A percentile compares a stretch with the other conserved stretches of the same genome.
phyloP scores from a whole-genome alignment of 2,888 invertebrate species.

The Phrixothrix hirtus region DNA sequence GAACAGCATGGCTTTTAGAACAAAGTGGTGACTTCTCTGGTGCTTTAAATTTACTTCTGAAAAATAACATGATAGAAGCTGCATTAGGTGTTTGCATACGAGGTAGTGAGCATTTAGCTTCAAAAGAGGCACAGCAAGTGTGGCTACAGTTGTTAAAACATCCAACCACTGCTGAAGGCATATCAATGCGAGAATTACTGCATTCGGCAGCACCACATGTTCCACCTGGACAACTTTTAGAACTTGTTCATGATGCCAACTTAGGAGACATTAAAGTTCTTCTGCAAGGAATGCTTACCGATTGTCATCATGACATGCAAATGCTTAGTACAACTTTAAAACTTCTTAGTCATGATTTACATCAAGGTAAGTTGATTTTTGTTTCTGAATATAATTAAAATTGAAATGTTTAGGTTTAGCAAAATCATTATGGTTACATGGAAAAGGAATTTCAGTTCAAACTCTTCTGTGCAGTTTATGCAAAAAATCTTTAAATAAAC shows the following conservation, averaged over 20 bases:
- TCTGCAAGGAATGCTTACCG: conserved; percentile 70
- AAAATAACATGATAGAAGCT: conserved; percentile 49
- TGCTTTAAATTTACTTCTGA: conserved; percentile 68
- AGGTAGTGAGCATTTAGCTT: conserved; percentile 55
- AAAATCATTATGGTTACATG: conserved; percentile 44
- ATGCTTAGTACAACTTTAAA: conserved; percentile 70
- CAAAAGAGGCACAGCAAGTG: conserved; percentile 56
- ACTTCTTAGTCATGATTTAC: conserved; percentile 71
- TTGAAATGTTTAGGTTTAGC: conserved; percentile 48
- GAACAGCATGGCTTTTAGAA: conserved; percentile 75
- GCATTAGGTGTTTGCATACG: conserved; percentile 56
- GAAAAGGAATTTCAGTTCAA: conserved; percentile 49
- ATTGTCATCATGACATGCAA: conserved; percentile 75
- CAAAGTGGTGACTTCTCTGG: conserved; percentile 72
- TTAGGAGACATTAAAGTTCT: conserved; percentile 67
- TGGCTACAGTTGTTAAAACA: conserved; percentile 60
- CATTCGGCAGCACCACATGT: conserved; percentile 63
- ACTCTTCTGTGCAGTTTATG: conserved; percentile 49
- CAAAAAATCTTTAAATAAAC: conserved; percentile 45
- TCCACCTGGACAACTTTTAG: conserved; percentile 62
- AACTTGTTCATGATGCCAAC: conserved; percentile 62
- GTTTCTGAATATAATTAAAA: neutral
- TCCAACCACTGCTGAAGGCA: conserved; percentile 53
- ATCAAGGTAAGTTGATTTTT: conserved; percentile 53
- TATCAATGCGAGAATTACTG: conserved; percentile 56